A percentile compares a stretch with the other conserved stretches of the same genome.
These are phyloP conservation scores for Hydrotaea diabolus DNA, from an alignment of 2,888 invertebrate species.

Conservation along the genomic window DNA sequence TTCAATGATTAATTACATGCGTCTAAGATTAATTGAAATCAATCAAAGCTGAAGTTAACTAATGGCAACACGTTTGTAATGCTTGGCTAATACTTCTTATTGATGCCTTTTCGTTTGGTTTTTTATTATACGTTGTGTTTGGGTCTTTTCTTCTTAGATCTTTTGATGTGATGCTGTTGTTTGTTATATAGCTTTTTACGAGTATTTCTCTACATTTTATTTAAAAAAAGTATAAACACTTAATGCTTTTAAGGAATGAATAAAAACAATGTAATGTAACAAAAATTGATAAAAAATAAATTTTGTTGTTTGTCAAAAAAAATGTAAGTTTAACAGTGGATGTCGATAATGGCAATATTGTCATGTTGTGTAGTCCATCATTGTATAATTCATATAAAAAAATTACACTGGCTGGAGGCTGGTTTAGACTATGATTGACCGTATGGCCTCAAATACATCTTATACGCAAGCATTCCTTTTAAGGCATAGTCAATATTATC, in stretches of 20 bases:
- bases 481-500: neutral
- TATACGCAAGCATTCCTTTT: neutral
- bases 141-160: slow-evolving; percentile 4
- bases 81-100: slow-evolving; percentile 69
- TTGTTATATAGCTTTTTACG: slow-evolving; percentile 46
- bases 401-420: no score
- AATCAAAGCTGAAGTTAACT: slow-evolving; percentile 81
- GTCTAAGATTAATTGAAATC: slow-evolving; percentile 81
- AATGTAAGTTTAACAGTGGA: neutral
- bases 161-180: slow-evolving; percentile 35
- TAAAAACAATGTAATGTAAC: slow-evolving; percentile 24
- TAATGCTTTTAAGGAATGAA: slow-evolving; percentile 58
- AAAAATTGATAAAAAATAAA: neutral
- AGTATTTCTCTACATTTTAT: slow-evolving; percentile 50
- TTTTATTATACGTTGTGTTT: slow-evolving; percentile 23
- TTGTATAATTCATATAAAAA: no score
- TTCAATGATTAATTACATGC: slow-evolving; percentile 81
- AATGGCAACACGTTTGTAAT: slow-evolving; percentile 80
- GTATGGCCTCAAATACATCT: neutral
- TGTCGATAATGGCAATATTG: slow-evolving; percentile 6
- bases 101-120: slow-evolving; percentile 54
- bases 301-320: neutral
- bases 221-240: slow-evolving; percentile 52
- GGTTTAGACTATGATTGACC: neutral
- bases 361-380: neutral